Base-by-base conservation (phyloP, 2,797 vertebrate genomes). In the Pangasius mekongensis region DNA sequence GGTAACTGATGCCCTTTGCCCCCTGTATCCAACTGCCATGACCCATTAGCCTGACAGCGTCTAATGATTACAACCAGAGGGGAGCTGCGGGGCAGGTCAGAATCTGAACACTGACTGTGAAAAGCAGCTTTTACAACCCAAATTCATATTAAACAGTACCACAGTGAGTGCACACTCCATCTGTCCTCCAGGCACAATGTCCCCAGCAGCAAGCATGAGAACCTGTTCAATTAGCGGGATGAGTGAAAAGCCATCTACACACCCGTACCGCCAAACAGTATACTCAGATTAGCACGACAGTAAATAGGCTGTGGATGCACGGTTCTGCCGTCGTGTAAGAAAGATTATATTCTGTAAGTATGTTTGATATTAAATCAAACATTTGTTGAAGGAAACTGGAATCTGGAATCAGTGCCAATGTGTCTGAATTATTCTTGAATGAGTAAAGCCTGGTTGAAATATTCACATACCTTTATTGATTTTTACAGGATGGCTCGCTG, bases 1-100 rank as follows among this genome's bases (percentile, higher is more conserved):
- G 92, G 95, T 89, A 81, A 92, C 89, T 30, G 87, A 93, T 93
- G 93, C 92, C 92, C 93, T 93, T 89, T 94, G 94, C 93, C 93
- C 95, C 93, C 89, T 83, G 87, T 82, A 91, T 90, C 92, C 94
- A 92, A 85, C 77, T 33, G 92, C 94, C 91, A 85, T 90, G 89
- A 89, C 60, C 91, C 92, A 91, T 91, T 92, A 87, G 91, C 92
- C 94, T 93, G 92, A 92, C 86, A 85, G 91, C 89, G 90, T 90
- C 87, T 93, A 90, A 91, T 94, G 94, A 95, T 94, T 92, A 94
- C 84, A 93, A 92, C 88, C 84, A 54, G 62, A 90, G 90, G 92
- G 90, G 85, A 47, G 84, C 91, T 64, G 90, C 67, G 85, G 92
- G 92, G 90, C 90, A 90, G 91, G 24, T 93, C 92, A 94, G 90